Evolutionary conservation across 2,797 vertebrate species (phyloP), one percentile per base, ranked within the genome.

Genomic region (Discoglossus pictus): DNA sequence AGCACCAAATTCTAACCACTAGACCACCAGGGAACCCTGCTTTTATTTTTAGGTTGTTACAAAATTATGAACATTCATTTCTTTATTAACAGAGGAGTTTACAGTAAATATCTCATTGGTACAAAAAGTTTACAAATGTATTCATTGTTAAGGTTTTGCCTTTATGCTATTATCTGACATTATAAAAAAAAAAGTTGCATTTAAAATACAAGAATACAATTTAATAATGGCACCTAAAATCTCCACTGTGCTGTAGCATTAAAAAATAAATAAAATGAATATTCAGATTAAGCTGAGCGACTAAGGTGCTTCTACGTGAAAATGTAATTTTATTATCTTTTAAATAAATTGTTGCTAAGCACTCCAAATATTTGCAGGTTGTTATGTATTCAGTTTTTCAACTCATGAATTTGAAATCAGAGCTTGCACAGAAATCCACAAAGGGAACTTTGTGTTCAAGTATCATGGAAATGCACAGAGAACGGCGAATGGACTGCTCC

Each of bases 331-430:
- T 62, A 73, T 65, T 34, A 55, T 61, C 40, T 50, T 38, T 64
- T 25, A 76, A 73, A 76, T 52, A 74, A 54, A 66, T 68, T 46
- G 74, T 79, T 74, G 68, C 77, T 78, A 78, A 79, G 81, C 68
- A 62, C 65, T 73, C 54, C 65, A 73, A 74, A 73, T 76, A 80
- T 77, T 79, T 81, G 39, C 69, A 73, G 60, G 71, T 66, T 72
- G 59, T 63, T 65, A 56, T 39, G 17, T 34, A 55, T 70, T 55
- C 23, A 48, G 8, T 56, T 50, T 63, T 25, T 42, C 21, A 48
- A 31, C 27, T 47, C 16, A 24, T 38, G 48, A 31, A 69, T 53
- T 47, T 54, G 42, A 62, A 56, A 62, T 48, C 51, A 42, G 36
- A 39, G 15, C 21, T 17, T 6, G 46, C 20, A 18, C 11, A 20